Evolutionary conservation across 2,113 vertebrate genomes (phyloP).

Genomic region (Callionymus lyra): DNA sequence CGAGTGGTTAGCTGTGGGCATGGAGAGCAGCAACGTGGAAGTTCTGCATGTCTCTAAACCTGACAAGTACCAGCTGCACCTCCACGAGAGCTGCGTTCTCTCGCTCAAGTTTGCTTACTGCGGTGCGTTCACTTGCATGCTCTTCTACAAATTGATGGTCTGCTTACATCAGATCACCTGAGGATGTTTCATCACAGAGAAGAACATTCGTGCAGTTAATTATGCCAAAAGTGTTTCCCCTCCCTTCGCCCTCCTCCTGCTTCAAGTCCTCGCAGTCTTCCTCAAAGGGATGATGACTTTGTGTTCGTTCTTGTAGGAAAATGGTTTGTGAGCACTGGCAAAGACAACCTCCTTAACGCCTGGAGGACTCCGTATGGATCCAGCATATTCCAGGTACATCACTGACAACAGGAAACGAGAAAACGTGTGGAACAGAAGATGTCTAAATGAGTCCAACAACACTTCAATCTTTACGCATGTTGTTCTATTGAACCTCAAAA

Average conservation of each 20-base stretch:
- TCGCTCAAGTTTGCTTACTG: conserved; percentile 86
- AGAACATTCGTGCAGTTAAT: too few species aligned
- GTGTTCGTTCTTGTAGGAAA: conserved; percentile 67
- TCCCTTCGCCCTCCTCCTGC: conserved; percentile 1
- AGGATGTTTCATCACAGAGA: conserved; percentile 25
- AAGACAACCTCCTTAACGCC: conserved; percentile 82
- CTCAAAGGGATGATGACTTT: not conserved
- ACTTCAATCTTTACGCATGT: too few species aligned
- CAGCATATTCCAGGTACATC: conserved; percentile 81
- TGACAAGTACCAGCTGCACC: conserved; percentile 81
- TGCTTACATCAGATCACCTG: conserved; percentile 21
- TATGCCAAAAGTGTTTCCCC: conserved; percentile 23
- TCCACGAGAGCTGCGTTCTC: conserved; percentile 84
- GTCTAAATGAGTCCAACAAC: too few species aligned
- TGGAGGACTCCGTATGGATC: conserved; percentile 83
- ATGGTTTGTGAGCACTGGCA: conserved; percentile 86
- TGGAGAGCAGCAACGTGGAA: conserved; percentile 81
- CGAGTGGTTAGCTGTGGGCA: conserved; percentile 78
- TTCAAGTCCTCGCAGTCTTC: too few species aligned
- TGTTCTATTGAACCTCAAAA: too few species aligned
- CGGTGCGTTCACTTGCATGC: conserved; percentile 47
- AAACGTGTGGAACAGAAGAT: too few species aligned
- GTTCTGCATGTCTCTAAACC: conserved; percentile 77
- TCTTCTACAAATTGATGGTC: conserved; percentile 3
- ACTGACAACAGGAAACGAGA: too few species aligned